A percentile compares a stretch with the other conserved stretches of the same genome.
Conservation (phyloP, 2,113 vertebrate species). For the Clarias magur region DNA sequence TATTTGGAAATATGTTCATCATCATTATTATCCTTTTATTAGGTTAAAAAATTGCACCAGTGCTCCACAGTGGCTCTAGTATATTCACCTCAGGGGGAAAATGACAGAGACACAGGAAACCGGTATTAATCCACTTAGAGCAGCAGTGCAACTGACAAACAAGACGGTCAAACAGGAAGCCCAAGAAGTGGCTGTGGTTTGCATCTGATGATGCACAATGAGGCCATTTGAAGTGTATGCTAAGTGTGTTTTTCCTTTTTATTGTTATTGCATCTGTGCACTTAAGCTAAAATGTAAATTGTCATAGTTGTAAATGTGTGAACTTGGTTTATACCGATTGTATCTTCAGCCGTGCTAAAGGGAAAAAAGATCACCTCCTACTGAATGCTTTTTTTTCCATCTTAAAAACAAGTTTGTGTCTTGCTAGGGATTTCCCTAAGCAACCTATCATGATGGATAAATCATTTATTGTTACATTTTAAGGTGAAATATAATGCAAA, state of each 20-base stretch:
- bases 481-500: no score
- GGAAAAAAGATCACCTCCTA: neutral
- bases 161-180: constrained; percentile 22
- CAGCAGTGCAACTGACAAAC: constrained; percentile 22
- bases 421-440: neutral
- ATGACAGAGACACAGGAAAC: constrained; percentile 1
- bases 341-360: neutral
- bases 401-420: neutral
- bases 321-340: neutral
- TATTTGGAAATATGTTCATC: no score
- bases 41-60: neutral
- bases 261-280: neutral
- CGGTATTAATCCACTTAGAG: constrained; percentile 10
- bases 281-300: neutral
- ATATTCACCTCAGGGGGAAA: neutral
- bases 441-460: no score
- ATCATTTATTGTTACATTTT: no score
- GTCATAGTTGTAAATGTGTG: neutral
- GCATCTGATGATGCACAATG: neutral
- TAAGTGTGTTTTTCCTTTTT: neutral
- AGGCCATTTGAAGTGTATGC: neutral
- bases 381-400: neutral
- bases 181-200: constrained; percentile 27
- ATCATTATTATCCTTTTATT: neutral
- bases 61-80: neutral